A percentile compares a stretch with the other conserved stretches of the same genome.
phyloP scores from a whole-genome alignment of 1,140 invertebrate species.

The Holcopasites calliopsidis region DNA sequence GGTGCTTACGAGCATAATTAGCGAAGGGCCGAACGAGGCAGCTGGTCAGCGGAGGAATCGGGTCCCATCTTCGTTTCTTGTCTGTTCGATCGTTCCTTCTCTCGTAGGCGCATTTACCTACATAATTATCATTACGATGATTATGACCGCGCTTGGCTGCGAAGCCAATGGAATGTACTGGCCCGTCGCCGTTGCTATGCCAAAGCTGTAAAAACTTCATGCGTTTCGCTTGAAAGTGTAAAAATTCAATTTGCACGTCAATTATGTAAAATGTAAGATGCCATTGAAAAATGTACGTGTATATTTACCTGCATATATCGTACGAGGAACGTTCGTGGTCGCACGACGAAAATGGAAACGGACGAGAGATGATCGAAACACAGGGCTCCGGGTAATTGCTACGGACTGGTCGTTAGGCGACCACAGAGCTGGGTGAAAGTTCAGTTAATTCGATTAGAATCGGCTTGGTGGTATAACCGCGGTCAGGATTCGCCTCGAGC shows the following conservation, averaged over 20 bases:
- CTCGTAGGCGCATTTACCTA: constrained; percentile 73
- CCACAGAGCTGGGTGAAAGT: constrained; percentile 67
- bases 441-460: constrained; percentile 74
- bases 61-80: constrained; percentile 35
- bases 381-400: constrained; percentile 62
- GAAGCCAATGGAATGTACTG: constrained; percentile 50
- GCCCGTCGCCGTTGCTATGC: constrained; percentile 53
- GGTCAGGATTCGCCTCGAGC: constrained; percentile 64
- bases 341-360: not conserved
- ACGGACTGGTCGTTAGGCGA: constrained; percentile 53
- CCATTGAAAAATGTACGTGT: too few relatives aligned
- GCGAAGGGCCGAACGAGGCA: constrained; percentile 75
- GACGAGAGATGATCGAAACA: constrained; percentile 28
- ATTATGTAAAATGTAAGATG: too few relatives aligned
- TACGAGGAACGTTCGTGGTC: too few relatives aligned
- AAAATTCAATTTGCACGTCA: too few relatives aligned
- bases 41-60: constrained; percentile 72
- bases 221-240: too few relatives aligned
- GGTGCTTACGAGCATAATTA: constrained; percentile 78
- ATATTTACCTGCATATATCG: too few relatives aligned
- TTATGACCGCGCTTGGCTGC: constrained; percentile 67
- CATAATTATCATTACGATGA: constrained; percentile 78
- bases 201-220: too few relatives aligned
- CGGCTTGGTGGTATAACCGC: constrained; percentile 60
- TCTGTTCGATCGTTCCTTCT: not conserved